These are phyloP conservation scores for Mormyrops attenuatus DNA, from an alignment of 2,797 vertebrate species.

Conservation along the genomic window DNA sequence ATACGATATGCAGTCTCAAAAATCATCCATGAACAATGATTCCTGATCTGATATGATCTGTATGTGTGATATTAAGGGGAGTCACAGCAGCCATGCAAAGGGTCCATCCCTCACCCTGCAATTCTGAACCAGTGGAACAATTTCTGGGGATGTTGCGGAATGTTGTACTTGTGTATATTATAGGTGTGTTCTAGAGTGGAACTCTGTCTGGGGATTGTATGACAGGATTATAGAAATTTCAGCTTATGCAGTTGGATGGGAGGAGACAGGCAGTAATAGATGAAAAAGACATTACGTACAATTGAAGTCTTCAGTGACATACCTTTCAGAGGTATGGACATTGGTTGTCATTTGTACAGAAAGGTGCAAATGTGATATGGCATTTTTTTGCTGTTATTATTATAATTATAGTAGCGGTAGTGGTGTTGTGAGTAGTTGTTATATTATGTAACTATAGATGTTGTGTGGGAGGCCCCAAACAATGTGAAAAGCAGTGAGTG, in stretches of 20 bases:
- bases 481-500: neutral
- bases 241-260: neutral
- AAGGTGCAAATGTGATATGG: neutral
- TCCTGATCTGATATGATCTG: neutral
- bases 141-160: neutral
- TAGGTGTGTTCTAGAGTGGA: neutral
- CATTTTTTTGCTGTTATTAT: constrained; percentile 4
- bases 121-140: neutral
- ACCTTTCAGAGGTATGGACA: neutral
- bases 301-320: neutral
- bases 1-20: neutral
- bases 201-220: neutral
- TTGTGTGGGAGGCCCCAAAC: neutral
- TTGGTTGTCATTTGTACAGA: neutral
- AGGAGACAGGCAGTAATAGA: neutral
- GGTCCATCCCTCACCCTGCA: neutral
- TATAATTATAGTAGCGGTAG: neutral
- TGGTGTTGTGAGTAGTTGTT: neutral
- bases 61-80: neutral
- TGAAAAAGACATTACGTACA: neutral
- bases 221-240: neutral
- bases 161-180: neutral
- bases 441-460: neutral
- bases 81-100: neutral
- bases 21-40: neutral